Evolutionary conservation across 2,888 invertebrate genomes (phyloP).

Genomic region (Amiota mariae): DNA sequence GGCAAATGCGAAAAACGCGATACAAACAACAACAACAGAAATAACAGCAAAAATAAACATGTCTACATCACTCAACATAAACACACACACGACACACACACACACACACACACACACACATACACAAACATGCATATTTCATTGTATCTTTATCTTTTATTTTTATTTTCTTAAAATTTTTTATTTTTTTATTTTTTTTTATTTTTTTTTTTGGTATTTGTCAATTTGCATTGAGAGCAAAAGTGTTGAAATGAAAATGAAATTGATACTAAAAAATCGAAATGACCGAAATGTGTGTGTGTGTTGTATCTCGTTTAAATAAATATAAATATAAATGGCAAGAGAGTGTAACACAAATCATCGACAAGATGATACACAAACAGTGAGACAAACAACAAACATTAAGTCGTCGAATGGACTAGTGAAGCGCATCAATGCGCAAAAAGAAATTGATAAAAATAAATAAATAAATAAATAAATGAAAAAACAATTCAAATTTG

Average conservation of each 20-base stretch:
- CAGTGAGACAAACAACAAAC: background rate
- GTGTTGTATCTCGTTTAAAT: background rate
- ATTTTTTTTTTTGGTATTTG: background rate
- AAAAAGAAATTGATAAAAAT: background rate
- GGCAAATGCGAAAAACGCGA: conserved; percentile 50
- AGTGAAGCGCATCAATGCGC: conserved; percentile 21
- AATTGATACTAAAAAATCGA: conserved; percentile 29
- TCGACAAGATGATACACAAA: background rate
- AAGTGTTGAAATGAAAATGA: conserved; percentile 46
- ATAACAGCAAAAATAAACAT: background rate
- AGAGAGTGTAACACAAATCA: background rate
- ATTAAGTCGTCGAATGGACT: background rate
- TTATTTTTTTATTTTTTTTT: background rate
- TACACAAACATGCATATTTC: too few relatives aligned
- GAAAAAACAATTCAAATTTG: background rate
- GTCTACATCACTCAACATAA: background rate
- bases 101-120: background rate
- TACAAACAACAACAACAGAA: conserved; percentile 15
- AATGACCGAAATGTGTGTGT: background rate
- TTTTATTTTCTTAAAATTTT: too few relatives aligned
- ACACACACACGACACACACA: background rate
- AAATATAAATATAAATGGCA: conserved; percentile 47
- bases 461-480: background rate
- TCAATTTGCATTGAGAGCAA: conserved; percentile 13
- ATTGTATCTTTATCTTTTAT: too few relatives aligned